Evolutionary conservation across 2,888 invertebrate genomes (phyloP), one percentile per base, ranked within the genome.

Genomic region (Tipula helvola): DNA sequence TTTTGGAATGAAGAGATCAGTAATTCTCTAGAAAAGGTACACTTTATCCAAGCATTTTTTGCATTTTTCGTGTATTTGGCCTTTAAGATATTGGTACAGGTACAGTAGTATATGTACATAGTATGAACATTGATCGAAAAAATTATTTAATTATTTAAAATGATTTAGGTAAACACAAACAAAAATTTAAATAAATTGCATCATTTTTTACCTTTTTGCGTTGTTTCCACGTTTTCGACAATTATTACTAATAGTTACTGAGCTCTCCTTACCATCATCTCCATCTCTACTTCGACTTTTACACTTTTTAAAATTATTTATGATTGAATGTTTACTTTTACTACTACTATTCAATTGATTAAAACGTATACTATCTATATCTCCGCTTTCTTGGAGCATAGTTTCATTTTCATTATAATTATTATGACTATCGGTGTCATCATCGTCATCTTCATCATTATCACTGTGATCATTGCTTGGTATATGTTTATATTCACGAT

Each of bases 401-500:
- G 71, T 71, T 71, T 71, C 71, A 71, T 28, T 71, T 28, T 71
- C 71, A 71, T 71, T 71, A 71, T 28, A 71, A 10, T 71, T 71
- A 84, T 39, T 84, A 39, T 84, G 16, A 39, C 84, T 41, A 84
- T 84, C 39, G 10, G 39, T 41, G 16, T 39, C 36, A 84, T 71
- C 71, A 71, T 84, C 84, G 90, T 88, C 92, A 89, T 90, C 93
- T 86, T 95, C 95, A 86, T 94, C 94, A 88, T 94, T 94, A 0
- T 94, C 94, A 36, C 89, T 90, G 57, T 93, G 93, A 88, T 95
- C 95, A 89, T 95, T 94, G 42, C 93, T 94, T 83, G 95, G 95
- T 88, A 95, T 94, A 89, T 95, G 95, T 88, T 95, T 93, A 90
- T 95, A 95, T 89, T 95, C 95, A 71, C 95, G 95, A 88, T 95